Evolutionary conservation across 1,140 invertebrate species (phyloP), one percentile per base, ranked within the genome.

Genomic region (Neelides sp.): DNA sequence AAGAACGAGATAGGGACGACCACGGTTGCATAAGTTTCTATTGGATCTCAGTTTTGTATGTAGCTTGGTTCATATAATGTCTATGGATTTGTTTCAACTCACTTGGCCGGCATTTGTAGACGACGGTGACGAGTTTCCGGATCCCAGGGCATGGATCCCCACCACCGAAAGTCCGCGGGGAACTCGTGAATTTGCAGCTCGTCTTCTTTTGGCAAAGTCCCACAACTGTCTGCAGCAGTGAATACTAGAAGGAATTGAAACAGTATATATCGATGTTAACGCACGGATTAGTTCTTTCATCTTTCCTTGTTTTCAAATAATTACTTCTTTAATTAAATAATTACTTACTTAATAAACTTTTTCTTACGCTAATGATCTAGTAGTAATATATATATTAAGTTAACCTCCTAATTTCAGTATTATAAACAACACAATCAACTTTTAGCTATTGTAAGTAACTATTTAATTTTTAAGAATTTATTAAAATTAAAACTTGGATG

Each of bases 31-130:
- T n/a, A n/a, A n/a, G n/a, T n/a, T n/a, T n/a, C n/a, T n/a, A n/a
- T n/a, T n/a, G n/a, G n/a, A n/a, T n/a, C n/a, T n/a, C n/a, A n/a
- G n/a, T n/a, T n/a, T n/a, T n/a, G n/a, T n/a, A n/a, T n/a, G n/a
- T n/a, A n/a, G n/a, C n/a, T n/a, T n/a, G n/a, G n/a, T n/a, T n/a
- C n/a, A n/a, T n/a, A n/a, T n/a, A n/a, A n/a, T n/a, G n/a, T n/a
- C n/a, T n/a, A n/a, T n/a, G n/a, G 8, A 10, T 32, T 32, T 32
- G 40, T 52, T n/a, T 17, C 13, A 48, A 87, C 86, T 88, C 75
- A 93, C 88, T 88, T 65, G 89, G 89, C 68, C 85, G 77, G 73
- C 89, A 93, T 69, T 91, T 92, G 71, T 88, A 93, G 48, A 85
- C 84, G 20, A 92, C 81, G 70, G 91, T 85, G 58, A 90, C 82